phyloP scores from a whole-genome alignment of 1,140 invertebrate species.

The Eufriesea mexicana region DNA sequence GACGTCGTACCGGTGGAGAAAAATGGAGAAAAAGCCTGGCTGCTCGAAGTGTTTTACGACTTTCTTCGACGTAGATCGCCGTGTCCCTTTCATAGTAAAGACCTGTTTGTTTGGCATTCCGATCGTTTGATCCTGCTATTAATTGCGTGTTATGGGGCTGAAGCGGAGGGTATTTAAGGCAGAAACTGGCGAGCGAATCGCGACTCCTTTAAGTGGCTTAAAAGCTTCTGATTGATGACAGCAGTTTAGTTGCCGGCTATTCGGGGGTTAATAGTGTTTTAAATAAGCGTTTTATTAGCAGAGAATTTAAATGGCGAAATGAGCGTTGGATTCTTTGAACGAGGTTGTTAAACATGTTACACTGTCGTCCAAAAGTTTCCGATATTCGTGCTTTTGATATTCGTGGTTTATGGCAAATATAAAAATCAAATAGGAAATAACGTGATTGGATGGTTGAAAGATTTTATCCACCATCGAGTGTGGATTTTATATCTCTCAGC shows the following conservation, averaged over 20 bases:
- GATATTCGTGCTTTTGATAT: background rate
- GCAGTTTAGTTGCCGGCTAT: background rate
- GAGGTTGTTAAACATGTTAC: rapidly evolving
- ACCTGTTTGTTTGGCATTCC: background rate
- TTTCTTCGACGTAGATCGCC: background rate
- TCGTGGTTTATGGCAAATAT: too few relatives aligned
- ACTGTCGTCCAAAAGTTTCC: background rate
- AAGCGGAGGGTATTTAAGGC: background rate
- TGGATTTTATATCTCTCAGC: too few relatives aligned
- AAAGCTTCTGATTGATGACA: background rate
- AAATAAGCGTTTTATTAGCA: background rate
- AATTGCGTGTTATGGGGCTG: background rate
- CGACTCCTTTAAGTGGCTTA: background rate
- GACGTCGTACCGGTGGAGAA: too few relatives aligned
- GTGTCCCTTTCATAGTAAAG: background rate
- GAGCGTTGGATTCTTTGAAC: background rate
- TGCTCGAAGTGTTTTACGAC: background rate
- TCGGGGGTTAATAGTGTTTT: background rate
- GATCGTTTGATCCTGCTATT: background rate
- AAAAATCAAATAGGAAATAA: too few relatives aligned
- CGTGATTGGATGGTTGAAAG: too few relatives aligned
- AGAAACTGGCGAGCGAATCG: too few relatives aligned
- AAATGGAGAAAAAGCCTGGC: background rate
- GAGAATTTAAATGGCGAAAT: too few relatives aligned
- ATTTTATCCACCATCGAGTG: too few relatives aligned